Conservation (phyloP, 2,797 vertebrate genomes). For the Gymnoscopelus microlampas region DNA sequence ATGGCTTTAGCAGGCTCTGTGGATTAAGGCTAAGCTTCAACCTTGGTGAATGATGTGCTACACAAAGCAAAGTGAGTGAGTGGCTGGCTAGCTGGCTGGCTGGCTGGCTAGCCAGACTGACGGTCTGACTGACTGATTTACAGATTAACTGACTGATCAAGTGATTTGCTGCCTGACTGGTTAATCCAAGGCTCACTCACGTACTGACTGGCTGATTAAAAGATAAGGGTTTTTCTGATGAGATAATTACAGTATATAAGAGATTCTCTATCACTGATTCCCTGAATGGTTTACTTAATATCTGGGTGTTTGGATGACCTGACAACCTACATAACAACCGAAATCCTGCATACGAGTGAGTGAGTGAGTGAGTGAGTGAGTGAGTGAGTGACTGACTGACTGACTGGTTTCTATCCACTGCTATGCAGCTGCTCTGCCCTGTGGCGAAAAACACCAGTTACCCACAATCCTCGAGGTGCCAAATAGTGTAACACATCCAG, state of each 20-base stretch:
- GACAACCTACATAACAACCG: too few species aligned
- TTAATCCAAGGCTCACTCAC: not conserved
- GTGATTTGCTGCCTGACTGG: constrained; percentile 10
- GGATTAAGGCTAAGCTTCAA: constrained; percentile 47
- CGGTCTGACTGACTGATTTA: constrained; percentile 16
- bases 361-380: constrained; percentile 4
- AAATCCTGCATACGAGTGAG: not conserved
- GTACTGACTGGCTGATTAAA: constrained; percentile 7
- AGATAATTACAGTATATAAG: not conserved
- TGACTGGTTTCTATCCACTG: constrained; percentile 27
- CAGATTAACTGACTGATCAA: not conserved
- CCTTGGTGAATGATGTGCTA: constrained; percentile 9
- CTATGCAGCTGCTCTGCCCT: constrained; percentile 51
- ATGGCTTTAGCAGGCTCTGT: constrained; percentile 29
- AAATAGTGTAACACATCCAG: constrained; percentile 41
- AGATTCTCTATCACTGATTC: constrained; percentile 2
- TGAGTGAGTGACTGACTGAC: constrained; percentile 22
- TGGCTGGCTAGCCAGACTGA: constrained; percentile 27
- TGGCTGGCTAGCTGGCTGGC: constrained; percentile 12
- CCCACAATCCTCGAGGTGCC: constrained; percentile 31
- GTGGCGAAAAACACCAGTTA: constrained; percentile 56
- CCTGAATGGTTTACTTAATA: not conserved
- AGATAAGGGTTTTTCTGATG: constrained; percentile 26
- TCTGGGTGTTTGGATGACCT: too few species aligned
- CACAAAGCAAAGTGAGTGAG: too few species aligned